Conservation (phyloP, 2,113 vertebrate species). For the Tachuris rubrigastra region DNA sequence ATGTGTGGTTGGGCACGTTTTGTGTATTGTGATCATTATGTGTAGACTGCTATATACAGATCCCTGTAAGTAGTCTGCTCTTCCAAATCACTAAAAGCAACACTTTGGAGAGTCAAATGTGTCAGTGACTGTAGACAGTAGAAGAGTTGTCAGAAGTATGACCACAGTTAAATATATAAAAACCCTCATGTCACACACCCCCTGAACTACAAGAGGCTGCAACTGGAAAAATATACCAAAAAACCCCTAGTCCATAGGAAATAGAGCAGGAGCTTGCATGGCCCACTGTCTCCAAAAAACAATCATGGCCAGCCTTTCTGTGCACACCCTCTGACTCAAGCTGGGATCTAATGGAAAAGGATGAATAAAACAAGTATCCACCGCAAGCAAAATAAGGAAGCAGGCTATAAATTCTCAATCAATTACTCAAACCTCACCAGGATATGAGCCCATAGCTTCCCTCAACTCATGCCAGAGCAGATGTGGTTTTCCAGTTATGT, state of each 20-base stretch:
- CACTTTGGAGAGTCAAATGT: not conserved
- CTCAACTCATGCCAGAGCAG: not conserved
- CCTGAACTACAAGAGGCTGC: not conserved
- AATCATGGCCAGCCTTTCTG: not conserved
- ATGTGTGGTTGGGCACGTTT: not conserved
- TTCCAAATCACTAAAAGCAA: not conserved
- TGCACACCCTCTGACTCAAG: slow-evolving; percentile 35
- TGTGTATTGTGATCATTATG: not conserved
- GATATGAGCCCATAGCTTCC: slow-evolving; percentile 2
- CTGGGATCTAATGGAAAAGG: not conserved
- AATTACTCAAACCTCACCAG: slow-evolving; percentile 7
- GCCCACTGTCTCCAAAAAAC: not conserved
- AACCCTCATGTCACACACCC: not conserved
- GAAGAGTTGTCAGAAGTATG: not conserved
- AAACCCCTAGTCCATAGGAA: not conserved
- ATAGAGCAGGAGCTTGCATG: not conserved
- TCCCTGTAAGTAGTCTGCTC: not conserved
- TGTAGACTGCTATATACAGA: not conserved
- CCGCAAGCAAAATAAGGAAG: not conserved
- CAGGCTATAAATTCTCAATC: not conserved
- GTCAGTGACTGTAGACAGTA: not conserved
- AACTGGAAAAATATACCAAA: not conserved
- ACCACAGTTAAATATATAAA: not conserved
- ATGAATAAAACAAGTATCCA: not conserved
- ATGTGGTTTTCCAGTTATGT: not conserved